Base-by-base conservation (phyloP, 1,140 invertebrate species). In the Stenopsyche tienmushanensis region DNA sequence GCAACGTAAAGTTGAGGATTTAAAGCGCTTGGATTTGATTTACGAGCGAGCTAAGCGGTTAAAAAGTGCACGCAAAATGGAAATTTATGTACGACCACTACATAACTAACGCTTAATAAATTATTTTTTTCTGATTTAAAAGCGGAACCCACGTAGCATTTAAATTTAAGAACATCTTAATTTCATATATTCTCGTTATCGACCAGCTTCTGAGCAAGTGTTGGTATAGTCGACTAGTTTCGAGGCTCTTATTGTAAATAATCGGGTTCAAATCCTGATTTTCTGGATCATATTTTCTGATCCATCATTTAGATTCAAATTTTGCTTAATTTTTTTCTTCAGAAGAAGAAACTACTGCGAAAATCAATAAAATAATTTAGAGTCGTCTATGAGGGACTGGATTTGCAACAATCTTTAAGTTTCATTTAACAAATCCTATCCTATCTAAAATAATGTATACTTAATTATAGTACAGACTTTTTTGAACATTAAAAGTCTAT, bases 11-110 rank as follows among this genome's bases (percentile, higher is more conserved):
- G 57, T 60, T 44, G 44, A 60, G 24, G 47, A 60, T 60, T 45
- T 60, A 60, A 60, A 49, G 41, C 57, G 57, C 24, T 47, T 45
- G 57, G 41, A 24, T 41, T 47, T 47, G 57, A 60, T 60, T 60
- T 60, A 60, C 57, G 57, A 60, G 57, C 42, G 55, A 24, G 13
- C 25, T 45, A 58, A 58, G 55, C 57, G 57, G 57, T 60, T 47
- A 47, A 47, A 60, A 57, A 57, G 54, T 57, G 54, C 54, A 57
- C 54, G 54, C 57, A 29, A 47, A 60, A 60, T 60, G 57, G 44
- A 49, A 60, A 60, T 60, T 60, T 60, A 60, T 60, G 57, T 60
- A 60, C 57, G 44, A 41, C 29, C 29, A 34, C 29, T 57, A 57
- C 54, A 34, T 17, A 15, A 47, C 50, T 17, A 34, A 24, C 54